A percentile compares a stretch with the other conserved stretches of the same genome.
Evolutionary conservation across 2,113 vertebrate genomes (phyloP).

Genomic region (Turdus rufiventris): DNA sequence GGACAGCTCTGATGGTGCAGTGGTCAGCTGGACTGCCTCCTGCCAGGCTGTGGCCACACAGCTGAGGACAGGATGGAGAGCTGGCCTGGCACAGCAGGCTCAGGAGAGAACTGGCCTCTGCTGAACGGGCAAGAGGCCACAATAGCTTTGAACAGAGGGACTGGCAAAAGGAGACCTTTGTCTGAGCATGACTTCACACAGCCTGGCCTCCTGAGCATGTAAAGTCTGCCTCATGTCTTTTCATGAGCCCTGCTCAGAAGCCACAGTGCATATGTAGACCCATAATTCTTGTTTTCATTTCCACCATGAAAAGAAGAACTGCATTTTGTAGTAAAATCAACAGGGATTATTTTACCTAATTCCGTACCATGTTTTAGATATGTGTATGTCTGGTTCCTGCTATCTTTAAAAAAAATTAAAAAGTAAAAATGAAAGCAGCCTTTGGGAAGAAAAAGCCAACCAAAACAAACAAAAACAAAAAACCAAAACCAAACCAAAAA

Average conservation of each 20-base stretch:
- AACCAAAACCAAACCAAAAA: too few species aligned
- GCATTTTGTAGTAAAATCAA: background rate
- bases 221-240: background rate
- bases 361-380: background rate
- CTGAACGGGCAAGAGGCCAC: background rate
- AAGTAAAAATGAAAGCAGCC: background rate
- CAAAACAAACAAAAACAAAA: background rate
- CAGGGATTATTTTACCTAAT: background rate
- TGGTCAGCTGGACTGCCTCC: background rate
- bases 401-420: background rate
- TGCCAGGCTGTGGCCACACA: background rate
- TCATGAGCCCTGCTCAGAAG: background rate
- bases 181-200: background rate
- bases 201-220: background rate
- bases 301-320: background rate
- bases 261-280: background rate
- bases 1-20: background rate
- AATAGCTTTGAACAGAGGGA: background rate
- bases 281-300: background rate
- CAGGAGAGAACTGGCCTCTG: background rate
- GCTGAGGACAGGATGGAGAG: background rate
- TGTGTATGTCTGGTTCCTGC: background rate
- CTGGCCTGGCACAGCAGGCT: background rate
- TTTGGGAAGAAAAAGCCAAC: too few species aligned
- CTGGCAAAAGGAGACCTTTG: background rate